These are phyloP conservation scores for Syrista parreyssii DNA, from an alignment of 2,888 invertebrate species.

Conservation along the genomic window DNA sequence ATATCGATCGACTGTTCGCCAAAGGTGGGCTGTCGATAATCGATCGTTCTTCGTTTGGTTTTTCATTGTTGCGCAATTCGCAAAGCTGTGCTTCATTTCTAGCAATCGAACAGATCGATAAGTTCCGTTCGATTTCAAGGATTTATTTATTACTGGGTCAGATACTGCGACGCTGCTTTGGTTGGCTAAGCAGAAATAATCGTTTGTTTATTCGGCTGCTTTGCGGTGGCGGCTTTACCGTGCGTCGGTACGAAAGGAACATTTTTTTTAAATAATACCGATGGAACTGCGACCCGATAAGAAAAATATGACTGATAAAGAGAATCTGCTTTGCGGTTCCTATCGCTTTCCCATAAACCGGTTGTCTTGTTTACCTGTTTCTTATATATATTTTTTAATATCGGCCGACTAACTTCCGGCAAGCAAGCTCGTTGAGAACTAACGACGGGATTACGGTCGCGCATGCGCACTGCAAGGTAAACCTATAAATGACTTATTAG, in stretches of 20 bases:
- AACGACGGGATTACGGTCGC: too few species aligned
- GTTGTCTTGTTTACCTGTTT: neutral
- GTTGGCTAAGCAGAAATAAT: conserved; percentile 16
- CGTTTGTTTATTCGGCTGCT: conserved; percentile 5
- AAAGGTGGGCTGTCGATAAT: neutral
- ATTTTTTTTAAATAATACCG: neutral
- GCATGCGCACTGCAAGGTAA: too few species aligned
- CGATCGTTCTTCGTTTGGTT: conserved; percentile 1
- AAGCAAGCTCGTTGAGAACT: too few species aligned
- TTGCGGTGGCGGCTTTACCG: neutral
- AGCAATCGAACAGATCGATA: conserved; percentile 35
- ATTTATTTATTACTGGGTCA: conserved; percentile 37
- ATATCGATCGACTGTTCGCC: too few species aligned
- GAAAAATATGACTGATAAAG: neutral
- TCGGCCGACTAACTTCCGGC: too few species aligned
- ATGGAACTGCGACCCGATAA: neutral
- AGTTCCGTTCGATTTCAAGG: conserved; percentile 34
- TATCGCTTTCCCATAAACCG: neutral
- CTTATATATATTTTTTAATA: neutral
- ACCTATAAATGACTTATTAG: too few species aligned
- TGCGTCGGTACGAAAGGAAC: neutral
- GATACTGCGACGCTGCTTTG: conserved; percentile 22
- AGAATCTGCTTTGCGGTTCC: neutral
- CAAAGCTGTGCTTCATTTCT: conserved; percentile 31
- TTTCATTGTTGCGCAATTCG: neutral